Evolutionary conservation across 64 coral and sea anemone species (phyloP).

Genomic region (Pachyseris speciosa): DNA sequence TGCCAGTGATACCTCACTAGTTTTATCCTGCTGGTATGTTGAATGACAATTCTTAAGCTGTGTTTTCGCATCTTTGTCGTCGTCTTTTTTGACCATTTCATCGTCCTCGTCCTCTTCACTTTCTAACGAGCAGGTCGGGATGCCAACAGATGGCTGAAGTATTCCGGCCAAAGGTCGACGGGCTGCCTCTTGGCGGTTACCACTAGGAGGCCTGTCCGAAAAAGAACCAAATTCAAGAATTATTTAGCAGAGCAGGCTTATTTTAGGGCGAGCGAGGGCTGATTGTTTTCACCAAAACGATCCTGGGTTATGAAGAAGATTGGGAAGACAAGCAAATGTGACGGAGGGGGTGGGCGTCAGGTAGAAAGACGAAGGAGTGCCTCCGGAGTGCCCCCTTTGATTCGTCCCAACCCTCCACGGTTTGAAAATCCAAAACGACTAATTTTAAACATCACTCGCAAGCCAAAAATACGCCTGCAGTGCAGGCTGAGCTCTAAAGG

Average conservation of each 20-base stretch:
- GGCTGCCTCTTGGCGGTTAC: slow-evolving; percentile 59
- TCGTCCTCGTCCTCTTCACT: slow-evolving; percentile 45
- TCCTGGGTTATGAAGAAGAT: too few relatives aligned
- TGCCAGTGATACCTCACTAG: slow-evolving; percentile 51
- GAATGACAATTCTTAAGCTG: slow-evolving; percentile 1
- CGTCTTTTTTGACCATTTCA: background rate
- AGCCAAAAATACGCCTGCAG: too few relatives aligned
- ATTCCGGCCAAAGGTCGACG: slow-evolving; percentile 65
- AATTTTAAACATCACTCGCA: too few relatives aligned
- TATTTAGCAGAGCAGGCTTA: background rate
- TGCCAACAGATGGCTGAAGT: slow-evolving; percentile 86
- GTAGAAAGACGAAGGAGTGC: too few relatives aligned
- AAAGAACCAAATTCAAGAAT: background rate
- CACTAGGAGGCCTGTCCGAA: slow-evolving; percentile 58
- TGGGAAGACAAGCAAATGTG: too few relatives aligned
- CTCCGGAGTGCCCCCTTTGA: too few relatives aligned
- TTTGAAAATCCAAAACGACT: too few relatives aligned
- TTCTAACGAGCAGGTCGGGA: slow-evolving; percentile 79
- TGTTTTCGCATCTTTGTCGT: background rate
- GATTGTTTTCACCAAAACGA: too few relatives aligned
- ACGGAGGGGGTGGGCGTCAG: too few relatives aligned
- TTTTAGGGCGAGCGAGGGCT: too few relatives aligned
- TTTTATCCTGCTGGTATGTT: slow-evolving; percentile 12
- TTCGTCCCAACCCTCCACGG: too few relatives aligned
- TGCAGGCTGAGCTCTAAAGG: too few relatives aligned